Percentiles rank a stretch among this genome's conserved stretches.
These are phyloP conservation scores for Discoglossus pictus DNA, from an alignment of 2,797 vertebrate genomes.

Conservation along the genomic window DNA sequence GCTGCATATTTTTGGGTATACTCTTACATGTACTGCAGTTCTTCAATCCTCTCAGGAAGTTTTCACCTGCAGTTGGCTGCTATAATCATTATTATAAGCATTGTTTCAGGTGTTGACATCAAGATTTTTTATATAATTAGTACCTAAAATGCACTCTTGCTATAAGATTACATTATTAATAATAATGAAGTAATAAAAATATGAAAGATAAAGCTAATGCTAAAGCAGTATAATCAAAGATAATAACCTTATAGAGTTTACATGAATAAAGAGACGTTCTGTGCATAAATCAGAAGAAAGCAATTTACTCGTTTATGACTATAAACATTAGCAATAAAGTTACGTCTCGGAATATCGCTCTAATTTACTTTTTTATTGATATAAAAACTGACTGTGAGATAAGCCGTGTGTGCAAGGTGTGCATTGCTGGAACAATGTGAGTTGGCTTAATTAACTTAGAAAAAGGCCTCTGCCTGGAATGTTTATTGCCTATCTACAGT, in stretches of 20 bases:
- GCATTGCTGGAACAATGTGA: not conserved
- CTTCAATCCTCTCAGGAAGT: too few relatives aligned
- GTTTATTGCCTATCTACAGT: slow-evolving; percentile 8
- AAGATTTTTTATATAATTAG: too few relatives aligned
- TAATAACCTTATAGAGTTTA: slow-evolving; percentile 2
- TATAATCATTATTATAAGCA: too few relatives aligned
- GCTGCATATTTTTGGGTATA: too few relatives aligned
- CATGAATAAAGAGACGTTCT: not conserved
- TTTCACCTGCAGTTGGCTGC: too few relatives aligned
- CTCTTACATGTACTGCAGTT: too few relatives aligned
- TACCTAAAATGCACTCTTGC: too few relatives aligned
- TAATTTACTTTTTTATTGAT: slow-evolving; percentile 26
- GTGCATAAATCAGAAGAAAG: slow-evolving; percentile 23
- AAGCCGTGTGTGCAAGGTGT: slow-evolving; percentile 3
- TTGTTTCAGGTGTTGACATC: too few relatives aligned
- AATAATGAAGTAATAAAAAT: not conserved
- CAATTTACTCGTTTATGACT: slow-evolving; percentile 4
- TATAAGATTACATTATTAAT: slow-evolving; percentile 2
- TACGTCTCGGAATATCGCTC: slow-evolving; percentile 12
- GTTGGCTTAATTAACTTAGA: slow-evolving; percentile 23
- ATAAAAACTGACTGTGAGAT: slow-evolving; percentile 1
- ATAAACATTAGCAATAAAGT: slow-evolving; percentile 20
- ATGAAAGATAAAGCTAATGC: not conserved
- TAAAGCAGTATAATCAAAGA: not conserved
- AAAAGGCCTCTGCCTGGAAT: slow-evolving; percentile 5